Percentiles rank a stretch among this genome's conserved stretches.
phyloP scores from a whole-genome alignment of 2,888 invertebrate genomes.

The Busseola fusca region DNA sequence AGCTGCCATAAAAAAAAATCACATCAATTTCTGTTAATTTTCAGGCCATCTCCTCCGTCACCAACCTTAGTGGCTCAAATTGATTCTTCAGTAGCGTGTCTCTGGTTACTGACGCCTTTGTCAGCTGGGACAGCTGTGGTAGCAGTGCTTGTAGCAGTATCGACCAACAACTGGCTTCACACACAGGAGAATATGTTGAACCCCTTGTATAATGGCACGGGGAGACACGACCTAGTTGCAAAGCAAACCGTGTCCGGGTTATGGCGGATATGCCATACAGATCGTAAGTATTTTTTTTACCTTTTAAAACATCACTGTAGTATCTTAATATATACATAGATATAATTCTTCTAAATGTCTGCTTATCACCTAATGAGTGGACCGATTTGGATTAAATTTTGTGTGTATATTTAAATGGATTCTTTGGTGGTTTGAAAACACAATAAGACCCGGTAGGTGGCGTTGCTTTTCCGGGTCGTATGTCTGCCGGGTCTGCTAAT shows the following conservation, averaged over 20 bases:
- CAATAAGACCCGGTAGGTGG: no score
- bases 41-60: conserved; percentile 85
- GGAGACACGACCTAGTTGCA: conserved; percentile 91
- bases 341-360: no score
- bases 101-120: conserved; percentile 90
- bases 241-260: conserved; percentile 94
- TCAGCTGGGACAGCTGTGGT: conserved; percentile 92
- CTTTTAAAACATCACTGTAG: neutral
- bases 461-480: no score
- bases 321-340: no score
- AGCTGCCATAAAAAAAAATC: neutral
- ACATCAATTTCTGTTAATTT: conserved; percentile 55
- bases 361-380: no score
- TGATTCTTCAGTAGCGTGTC: conserved; percentile 90
- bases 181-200: conserved; percentile 96
- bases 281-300: conserved; percentile 90
- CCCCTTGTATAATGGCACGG: conserved; percentile 93
- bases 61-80: conserved; percentile 85
- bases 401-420: no score
- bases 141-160: conserved; percentile 92
- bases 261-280: conserved; percentile 94
- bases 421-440: no score
- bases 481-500: no score
- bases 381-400: no score
- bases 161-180: conserved; percentile 95